These are phyloP conservation scores for Tholera decimalis DNA, from an alignment of 2,888 invertebrate species.

Conservation along the genomic window DNA sequence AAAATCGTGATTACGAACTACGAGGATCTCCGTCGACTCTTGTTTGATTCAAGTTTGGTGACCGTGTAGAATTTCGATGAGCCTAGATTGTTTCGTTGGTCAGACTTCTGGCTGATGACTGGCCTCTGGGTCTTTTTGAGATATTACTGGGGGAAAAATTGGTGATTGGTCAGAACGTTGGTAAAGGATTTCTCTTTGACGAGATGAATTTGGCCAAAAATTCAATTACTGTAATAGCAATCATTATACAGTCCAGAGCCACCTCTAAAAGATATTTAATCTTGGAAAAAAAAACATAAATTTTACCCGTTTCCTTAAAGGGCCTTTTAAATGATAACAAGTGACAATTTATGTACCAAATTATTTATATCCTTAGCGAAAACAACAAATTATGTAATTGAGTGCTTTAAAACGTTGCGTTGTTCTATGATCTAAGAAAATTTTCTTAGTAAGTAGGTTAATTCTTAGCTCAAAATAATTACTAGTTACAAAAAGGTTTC, in stretches of 20 bases:
- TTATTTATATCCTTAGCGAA: slow-evolving; percentile 27
- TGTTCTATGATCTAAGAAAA: slow-evolving; percentile 5
- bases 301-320: slow-evolving; percentile 11
- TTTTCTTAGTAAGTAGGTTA: background rate
- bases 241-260: background rate
- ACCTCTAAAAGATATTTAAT: slow-evolving; percentile 12
- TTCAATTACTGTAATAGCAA: background rate
- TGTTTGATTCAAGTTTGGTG: too few relatives aligned
- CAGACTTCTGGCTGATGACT: too few relatives aligned
- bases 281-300: slow-evolving; percentile 17
- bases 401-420: slow-evolving; percentile 19
- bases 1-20: too few relatives aligned
- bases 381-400: slow-evolving; percentile 33
- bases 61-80: too few relatives aligned
- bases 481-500: background rate
- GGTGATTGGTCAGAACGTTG: too few relatives aligned
- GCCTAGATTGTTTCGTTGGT: too few relatives aligned
- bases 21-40: too few relatives aligned
- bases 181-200: too few relatives aligned
- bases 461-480: background rate
- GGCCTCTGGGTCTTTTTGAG: too few relatives aligned
- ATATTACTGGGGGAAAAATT: too few relatives aligned
- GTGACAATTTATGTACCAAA: slow-evolving; percentile 36
- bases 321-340: slow-evolving; percentile 43
- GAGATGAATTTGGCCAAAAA: background rate